Evolutionary conservation across 37 sponge, comb jelly and placozoan species (phyloP).

Genomic region (Petrosia ficiformis): DNA sequence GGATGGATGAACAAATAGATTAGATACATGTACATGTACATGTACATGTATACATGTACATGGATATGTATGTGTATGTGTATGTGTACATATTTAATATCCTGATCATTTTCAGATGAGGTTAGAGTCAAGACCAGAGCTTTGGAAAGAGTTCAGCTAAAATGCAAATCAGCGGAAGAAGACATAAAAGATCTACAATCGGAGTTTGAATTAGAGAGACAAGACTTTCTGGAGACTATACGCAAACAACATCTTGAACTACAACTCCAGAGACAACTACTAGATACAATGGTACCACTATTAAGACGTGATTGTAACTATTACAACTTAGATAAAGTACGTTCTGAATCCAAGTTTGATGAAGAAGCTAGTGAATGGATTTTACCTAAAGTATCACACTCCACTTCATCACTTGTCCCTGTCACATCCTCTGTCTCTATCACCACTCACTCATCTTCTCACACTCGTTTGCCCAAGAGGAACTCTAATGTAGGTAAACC

Average conservation of each 20-base stretch:
- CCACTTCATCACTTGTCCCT: slow-evolving; percentile 19
- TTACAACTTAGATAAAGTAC: slow-evolving; percentile 87
- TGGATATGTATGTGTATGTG: no score
- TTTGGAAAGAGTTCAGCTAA: slow-evolving; percentile 33
- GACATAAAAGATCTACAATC: slow-evolving; percentile 82
- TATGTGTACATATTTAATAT: background rate
- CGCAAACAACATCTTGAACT: slow-evolving; percentile 52
- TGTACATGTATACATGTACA: no score
- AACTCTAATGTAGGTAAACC: background rate
- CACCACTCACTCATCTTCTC: slow-evolving; percentile 4
- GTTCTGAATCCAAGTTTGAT: slow-evolving; percentile 64
- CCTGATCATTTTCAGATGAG: slow-evolving; percentile 47
- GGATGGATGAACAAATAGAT: no score
- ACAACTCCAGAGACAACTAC: slow-evolving; percentile 74
- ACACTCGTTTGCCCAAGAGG: background rate
- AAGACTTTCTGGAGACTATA: slow-evolving; percentile 87
- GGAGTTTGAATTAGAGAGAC: slow-evolving; percentile 88
- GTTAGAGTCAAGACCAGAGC: slow-evolving; percentile 57
- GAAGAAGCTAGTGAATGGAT: slow-evolving; percentile 68
- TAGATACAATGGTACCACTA: slow-evolving; percentile 65
- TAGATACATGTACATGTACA: no score
- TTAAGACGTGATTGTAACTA: slow-evolving; percentile 96
- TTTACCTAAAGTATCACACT: slow-evolving; percentile 50
- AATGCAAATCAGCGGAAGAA: slow-evolving; percentile 58
- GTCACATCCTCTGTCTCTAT: background rate